Evolutionary conservation across 1,140 invertebrate species (phyloP), one percentile per base, ranked within the genome.

Genomic region (Matsumurasca onukii): DNA sequence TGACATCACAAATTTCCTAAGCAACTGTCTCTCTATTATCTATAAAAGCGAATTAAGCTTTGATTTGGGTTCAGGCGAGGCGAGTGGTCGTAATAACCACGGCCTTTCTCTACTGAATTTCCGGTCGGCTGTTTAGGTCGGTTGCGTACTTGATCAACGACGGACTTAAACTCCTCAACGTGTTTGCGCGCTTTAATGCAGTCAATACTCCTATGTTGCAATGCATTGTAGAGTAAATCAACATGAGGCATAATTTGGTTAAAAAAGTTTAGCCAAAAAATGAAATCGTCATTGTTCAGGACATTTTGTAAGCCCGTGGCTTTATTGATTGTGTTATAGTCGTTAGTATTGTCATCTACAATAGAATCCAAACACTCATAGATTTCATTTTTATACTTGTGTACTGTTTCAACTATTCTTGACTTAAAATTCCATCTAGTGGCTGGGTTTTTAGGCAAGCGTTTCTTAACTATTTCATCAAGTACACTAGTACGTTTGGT

Each of bases 181-280:
- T n/a, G n/a, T n/a, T n/a, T n/a, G n/a, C n/a, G n/a, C n/a, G n/a
- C n/a, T n/a, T n/a, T n/a, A n/a, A n/a, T n/a, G n/a, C n/a, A n/a
- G n/a, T n/a, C n/a, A n/a, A n/a, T n/a, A n/a, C n/a, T n/a, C n/a
- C n/a, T n/a, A n/a, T n/a, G n/a, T n/a, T 12, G 9, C 51, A 55
- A 13, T 24, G 12, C 51, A 55, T 55, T n/a, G n/a, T n/a, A n/a
- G n/a, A n/a, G n/a, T n/a, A n/a, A 55, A n/a, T n/a, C n/a, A n/a
- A n/a, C n/a, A n/a, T n/a, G n/a, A n/a, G n/a, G n/a, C n/a, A n/a
- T n/a, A n/a, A 55, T 55, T 24, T 55, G 12, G 24, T 55, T 55
- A 24, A 55, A 55, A 77, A 69, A 51, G 72, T 57, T 29, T 27
- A 24, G 25, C 25, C 29, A 39, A 55, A 31, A 63, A 15, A 27